phyloP scores from a whole-genome alignment of 2,888 invertebrate species.

The Spilarctia lutea region DNA sequence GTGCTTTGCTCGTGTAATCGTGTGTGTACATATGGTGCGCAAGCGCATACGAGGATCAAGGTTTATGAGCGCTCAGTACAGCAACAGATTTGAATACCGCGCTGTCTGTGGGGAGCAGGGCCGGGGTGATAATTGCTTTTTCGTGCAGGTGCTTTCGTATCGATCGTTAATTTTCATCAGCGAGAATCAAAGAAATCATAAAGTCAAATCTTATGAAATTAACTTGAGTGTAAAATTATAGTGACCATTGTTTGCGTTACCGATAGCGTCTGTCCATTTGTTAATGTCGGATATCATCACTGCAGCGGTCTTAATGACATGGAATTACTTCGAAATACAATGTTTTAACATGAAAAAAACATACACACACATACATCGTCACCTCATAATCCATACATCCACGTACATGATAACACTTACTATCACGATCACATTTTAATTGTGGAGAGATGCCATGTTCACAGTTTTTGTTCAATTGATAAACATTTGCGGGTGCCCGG shows the following conservation, averaged over 20 bases:
- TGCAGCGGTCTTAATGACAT: constrained; percentile 29
- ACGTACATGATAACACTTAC: neutral
- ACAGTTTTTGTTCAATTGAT: constrained; percentile 17
- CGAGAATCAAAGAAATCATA: constrained; percentile 20
- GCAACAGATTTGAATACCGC: constrained; percentile 26
- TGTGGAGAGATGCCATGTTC: constrained; percentile 8
- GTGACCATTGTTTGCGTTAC: constrained; percentile 36
- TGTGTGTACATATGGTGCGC: constrained; percentile 1
- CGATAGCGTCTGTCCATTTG: constrained; percentile 21
- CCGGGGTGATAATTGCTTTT: constrained; percentile 17
- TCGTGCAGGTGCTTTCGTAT: constrained; percentile 20
- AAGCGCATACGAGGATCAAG: neutral
- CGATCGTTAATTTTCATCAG: constrained; percentile 23
- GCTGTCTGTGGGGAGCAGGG: neutral
- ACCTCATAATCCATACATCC: neutral
- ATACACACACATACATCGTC: neutral
- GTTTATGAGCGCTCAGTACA: constrained; percentile 1
- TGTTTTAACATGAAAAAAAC: neutral
- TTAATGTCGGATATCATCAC: constrained; percentile 36
- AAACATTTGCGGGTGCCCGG: constrained; percentile 5
- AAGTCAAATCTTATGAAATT: constrained; percentile 27
- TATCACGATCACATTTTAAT: constrained; percentile 14
- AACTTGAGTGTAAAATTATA: constrained; percentile 16
- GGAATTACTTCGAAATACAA: constrained; percentile 25
- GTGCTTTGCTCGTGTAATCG: constrained; percentile 32